Evolutionary conservation across 2,113 vertebrate genomes (phyloP).

Genomic region (Sardina pilchardus): DNA sequence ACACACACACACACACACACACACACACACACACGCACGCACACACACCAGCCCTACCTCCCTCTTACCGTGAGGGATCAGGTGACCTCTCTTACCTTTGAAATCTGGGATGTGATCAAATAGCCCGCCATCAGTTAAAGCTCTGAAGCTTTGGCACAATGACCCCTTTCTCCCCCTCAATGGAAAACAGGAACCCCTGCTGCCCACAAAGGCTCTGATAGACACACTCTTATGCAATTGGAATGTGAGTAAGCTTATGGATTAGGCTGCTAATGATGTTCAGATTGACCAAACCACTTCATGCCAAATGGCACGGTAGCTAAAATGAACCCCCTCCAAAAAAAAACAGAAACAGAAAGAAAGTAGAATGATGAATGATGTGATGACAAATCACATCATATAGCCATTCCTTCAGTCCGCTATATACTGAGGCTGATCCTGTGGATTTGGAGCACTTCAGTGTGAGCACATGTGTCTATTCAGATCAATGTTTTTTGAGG

Average conservation of each 20-base stretch:
- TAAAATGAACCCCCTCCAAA: background rate
- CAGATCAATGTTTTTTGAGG: too few relatives aligned
- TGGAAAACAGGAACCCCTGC: background rate
- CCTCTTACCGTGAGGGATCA: background rate
- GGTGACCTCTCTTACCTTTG: conserved; percentile 16
- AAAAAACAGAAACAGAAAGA: background rate
- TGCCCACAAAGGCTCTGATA: background rate
- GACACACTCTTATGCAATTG: conserved; percentile 14
- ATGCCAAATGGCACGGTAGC: background rate
- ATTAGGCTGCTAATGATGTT: background rate
- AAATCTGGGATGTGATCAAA: conserved; percentile 19
- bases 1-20: background rate
- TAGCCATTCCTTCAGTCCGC: background rate
- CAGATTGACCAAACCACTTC: background rate
- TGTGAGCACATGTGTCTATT: too few relatives aligned
- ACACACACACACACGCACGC: background rate
- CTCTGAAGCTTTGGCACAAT: background rate
- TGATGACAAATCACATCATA: background rate
- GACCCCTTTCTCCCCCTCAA: conserved; percentile 11
- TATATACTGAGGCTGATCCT: too few relatives aligned
- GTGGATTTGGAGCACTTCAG: too few relatives aligned
- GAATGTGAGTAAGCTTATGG: background rate
- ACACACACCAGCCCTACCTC: background rate
- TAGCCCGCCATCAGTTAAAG: conserved; percentile 16
- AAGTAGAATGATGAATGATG: background rate